Percentiles rank a stretch among this genome's conserved stretches.
phyloP scores from a whole-genome alignment of 2,113 vertebrate species.

The Microcebus tavaratra region DNA sequence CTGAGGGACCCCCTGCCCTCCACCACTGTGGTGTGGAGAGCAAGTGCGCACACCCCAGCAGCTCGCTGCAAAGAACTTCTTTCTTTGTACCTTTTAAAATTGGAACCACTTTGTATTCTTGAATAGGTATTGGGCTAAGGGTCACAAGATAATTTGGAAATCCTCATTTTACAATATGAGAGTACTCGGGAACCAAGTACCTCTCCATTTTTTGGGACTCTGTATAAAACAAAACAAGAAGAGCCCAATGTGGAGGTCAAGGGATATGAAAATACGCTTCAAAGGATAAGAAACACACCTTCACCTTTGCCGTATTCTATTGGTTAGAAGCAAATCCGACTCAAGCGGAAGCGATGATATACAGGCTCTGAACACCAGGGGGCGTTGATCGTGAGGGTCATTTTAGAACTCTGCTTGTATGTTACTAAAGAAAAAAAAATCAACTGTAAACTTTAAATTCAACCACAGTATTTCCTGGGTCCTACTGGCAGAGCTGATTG shows the following conservation, averaged over 20 bases:
- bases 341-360: background rate
- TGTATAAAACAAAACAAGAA: background rate
- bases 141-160: background rate
- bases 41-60: background rate
- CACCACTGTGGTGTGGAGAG: rapidly evolving
- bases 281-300: background rate
- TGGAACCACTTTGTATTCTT: background rate
- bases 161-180: background rate
- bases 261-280: background rate
- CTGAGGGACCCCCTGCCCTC: background rate
- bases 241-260: background rate
- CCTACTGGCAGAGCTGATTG: background rate
- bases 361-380: background rate
- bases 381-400: background rate
- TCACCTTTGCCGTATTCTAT: background rate
- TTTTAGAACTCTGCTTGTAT: background rate
- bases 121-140: background rate
- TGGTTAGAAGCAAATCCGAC: background rate
- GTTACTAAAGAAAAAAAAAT: background rate
- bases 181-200: background rate
- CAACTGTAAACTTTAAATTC: background rate
- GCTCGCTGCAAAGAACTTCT: background rate
- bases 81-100: background rate
- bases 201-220: background rate
- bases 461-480: background rate